Evolutionary conservation across 2,888 invertebrate genomes (phyloP).

Genomic region (Nezara viridula): DNA sequence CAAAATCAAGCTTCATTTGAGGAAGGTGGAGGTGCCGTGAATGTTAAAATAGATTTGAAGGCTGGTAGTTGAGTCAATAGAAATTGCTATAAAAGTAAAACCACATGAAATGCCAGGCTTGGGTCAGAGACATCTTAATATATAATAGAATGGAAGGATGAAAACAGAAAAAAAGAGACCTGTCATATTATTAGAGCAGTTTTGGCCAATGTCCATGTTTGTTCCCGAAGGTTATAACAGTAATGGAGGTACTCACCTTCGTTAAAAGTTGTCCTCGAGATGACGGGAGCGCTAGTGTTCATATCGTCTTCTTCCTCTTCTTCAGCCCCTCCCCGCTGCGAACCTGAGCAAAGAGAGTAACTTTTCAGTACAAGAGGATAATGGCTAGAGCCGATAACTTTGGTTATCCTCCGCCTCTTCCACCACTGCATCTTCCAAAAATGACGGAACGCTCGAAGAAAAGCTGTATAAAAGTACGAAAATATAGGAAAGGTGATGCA

Average conservation of each 20-base stretch:
- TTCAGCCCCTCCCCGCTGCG: constrained; percentile 23
- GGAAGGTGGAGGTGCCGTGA: too few relatives aligned
- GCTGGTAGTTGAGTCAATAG: background rate
- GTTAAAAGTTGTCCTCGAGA: constrained; percentile 62
- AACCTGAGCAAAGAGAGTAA: constrained; percentile 61
- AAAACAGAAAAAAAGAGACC: background rate
- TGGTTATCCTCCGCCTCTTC: constrained; percentile 63
- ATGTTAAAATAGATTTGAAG: background rate
- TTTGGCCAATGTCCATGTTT: background rate
- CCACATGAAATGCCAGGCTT: background rate
- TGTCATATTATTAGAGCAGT: constrained; percentile 10
- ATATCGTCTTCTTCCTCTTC: constrained; percentile 44
- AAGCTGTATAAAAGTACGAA: constrained; percentile 38
- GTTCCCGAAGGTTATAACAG: constrained; percentile 37
- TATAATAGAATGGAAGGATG: background rate
- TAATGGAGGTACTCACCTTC: constrained; percentile 61
- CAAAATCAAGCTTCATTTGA: background rate
- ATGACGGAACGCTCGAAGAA: background rate
- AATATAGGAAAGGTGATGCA: constrained; percentile 3
- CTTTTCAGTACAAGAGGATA: constrained; percentile 66
- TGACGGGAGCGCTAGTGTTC: constrained; percentile 47
- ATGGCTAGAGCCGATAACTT: constrained; percentile 67
- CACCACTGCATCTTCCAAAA: constrained; percentile 64
- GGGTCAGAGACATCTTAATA: background rate
- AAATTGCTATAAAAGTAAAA: background rate